A percentile compares a stretch with the other conserved stretches of the same genome.
Conservation (phyloP, 1,140 invertebrate genomes). For the Sarcophaga peregrina region DNA sequence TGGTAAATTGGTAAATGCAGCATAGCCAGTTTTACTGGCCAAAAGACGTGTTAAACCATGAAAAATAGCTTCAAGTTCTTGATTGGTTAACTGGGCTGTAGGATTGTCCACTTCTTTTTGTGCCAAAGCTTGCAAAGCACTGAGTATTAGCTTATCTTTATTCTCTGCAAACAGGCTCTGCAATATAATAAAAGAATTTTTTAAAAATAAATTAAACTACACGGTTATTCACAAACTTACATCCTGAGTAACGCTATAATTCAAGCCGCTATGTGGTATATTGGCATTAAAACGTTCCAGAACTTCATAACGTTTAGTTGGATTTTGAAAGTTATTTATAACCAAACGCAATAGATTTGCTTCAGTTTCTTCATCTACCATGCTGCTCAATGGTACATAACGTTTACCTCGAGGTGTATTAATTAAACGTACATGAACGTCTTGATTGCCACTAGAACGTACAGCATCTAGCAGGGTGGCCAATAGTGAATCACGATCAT, state of each 20-base stretch:
- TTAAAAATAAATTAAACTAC: neutral
- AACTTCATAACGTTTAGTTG: conserved; percentile 73
- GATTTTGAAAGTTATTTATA: conserved; percentile 65
- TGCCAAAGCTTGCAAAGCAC: conserved; percentile 80
- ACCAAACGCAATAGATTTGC: conserved; percentile 71
- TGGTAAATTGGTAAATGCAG: conserved; percentile 90
- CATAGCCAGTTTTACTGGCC: conserved; percentile 97
- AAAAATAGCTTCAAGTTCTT: conserved; percentile 91
- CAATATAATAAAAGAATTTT: neutral
- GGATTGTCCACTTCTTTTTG: conserved; percentile 76
- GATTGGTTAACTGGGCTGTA: conserved; percentile 69
- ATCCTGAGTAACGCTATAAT: conserved; percentile 96
- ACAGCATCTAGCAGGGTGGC: conserved; percentile 96
- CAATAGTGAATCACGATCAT: conserved; percentile 84
- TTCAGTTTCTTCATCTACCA: conserved; percentile 96
- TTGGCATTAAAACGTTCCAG: conserved; percentile 96
- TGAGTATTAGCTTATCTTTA: conserved; percentile 95
- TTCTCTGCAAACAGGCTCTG: conserved; percentile 97
- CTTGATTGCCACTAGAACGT: conserved; percentile 93
- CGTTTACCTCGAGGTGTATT: conserved; percentile 85
- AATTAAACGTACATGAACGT: conserved; percentile 95
- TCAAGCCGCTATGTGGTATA: conserved; percentile 95
- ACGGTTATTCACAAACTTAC: conserved; percentile 71
- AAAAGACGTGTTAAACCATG: conserved; percentile 92
- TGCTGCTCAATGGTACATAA: conserved; percentile 86